Percentiles rank a stretch among this genome's conserved stretches.
Evolutionary conservation across 2,888 invertebrate species (phyloP).

Genomic region (Tuta absoluta): DNA sequence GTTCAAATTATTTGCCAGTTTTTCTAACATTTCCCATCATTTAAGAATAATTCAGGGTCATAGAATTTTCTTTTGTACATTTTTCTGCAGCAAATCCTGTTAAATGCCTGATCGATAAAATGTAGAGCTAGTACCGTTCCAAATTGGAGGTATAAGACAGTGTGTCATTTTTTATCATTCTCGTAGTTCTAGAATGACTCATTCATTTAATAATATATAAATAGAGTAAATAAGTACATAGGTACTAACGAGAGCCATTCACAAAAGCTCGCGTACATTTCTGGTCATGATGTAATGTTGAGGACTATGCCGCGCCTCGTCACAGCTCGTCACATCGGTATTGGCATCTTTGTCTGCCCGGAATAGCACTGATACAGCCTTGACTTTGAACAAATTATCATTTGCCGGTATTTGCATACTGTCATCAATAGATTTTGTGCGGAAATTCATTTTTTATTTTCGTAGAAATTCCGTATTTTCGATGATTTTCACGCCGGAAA

Average conservation of each 20-base stretch:
- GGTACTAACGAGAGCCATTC: constrained; percentile 6
- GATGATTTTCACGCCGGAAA: constrained; percentile 14
- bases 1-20: no score
- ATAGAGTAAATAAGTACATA: not conserved
- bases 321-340: constrained; percentile 30
- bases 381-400: constrained; percentile 39
- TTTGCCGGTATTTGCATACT: not conserved
- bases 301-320: constrained; percentile 37
- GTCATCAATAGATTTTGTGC: no score
- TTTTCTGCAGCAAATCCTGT: no score
- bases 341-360: constrained; percentile 37
- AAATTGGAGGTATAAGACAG: no score
- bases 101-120: no score
- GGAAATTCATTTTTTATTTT: not conserved
- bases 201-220: not conserved
- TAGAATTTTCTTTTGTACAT: no score
- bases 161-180: not conserved
- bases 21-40: no score
- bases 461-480: no score
- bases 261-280: constrained; percentile 7
- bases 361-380: constrained; percentile 38
- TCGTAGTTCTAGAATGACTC: not conserved
- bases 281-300: constrained; percentile 33
- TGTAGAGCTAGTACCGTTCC: no score
- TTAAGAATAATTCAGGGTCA: no score